Evolutionary conservation across 2,113 vertebrate species (phyloP), one percentile per base, ranked within the genome.

Genomic region (Nannobrachium achirus): DNA sequence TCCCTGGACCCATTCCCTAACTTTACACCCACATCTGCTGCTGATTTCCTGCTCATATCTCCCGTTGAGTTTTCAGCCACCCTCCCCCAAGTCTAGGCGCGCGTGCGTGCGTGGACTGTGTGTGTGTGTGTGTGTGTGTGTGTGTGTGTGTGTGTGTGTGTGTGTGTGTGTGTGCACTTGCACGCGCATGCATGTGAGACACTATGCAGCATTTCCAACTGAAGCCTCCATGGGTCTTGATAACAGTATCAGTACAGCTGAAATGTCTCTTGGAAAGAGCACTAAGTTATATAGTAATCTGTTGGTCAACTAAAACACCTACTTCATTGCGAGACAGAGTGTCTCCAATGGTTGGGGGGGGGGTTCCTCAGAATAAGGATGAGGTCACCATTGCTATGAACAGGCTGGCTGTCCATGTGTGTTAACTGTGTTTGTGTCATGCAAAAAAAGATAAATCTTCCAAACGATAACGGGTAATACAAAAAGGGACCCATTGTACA

Each of bases 21-120:
- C 64, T 76, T 83, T 73, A 80, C 71, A 79, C 66, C 51, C 71
- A 89, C 86, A 90, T 91, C 86, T 91, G 88, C 80, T 80, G 72
- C 71, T 74, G 39, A 91, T 90, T 90, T 89, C 82, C 83, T 84
- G 68, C 66, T 72, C 66, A 65, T 64, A 81, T 83, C 78, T 78
- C 67, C 63, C 61, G 69, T 72, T 70, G 69, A 67, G 61, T 72
- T 87, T 86, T 75, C 42, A 80, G n/a, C 57, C 73, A 66, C 45
- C 41, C 62, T 62, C 44, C 70, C 59, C 48, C 62, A 51, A 48
- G 63, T 70, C 68, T 58, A 87, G 55, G 71, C 78, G 70, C 75
- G 55, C 16, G 44, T 2, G 44, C 8, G 44, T 7, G 25, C 25
- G 25, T 25, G 25, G n/a, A n/a, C 42, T 49, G 42, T 66, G 10